Percentiles rank a stretch among this genome's conserved stretches.
These are phyloP conservation scores for Telenomus remus DNA, from an alignment of 1,140 invertebrate genomes.

Conservation along the genomic window DNA sequence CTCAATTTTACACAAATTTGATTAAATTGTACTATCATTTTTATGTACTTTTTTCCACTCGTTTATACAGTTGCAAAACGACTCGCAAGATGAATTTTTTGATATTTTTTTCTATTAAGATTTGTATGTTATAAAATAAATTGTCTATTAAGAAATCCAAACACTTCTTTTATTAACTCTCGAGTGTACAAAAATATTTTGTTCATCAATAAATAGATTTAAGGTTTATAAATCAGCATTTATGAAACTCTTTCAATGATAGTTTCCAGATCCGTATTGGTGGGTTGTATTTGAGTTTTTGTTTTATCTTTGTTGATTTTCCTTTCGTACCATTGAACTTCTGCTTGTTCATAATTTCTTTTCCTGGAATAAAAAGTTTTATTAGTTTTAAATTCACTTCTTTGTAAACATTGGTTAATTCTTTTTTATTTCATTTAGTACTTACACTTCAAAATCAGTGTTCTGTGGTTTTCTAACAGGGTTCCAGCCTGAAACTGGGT, in stretches of 20 bases:
- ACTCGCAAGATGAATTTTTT: slow-evolving; percentile 14
- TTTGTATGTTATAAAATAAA: too few relatives aligned
- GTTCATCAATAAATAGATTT: not conserved
- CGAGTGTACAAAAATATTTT: not conserved
- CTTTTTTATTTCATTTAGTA: slow-evolving; percentile 26
- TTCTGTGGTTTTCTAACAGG: slow-evolving; percentile 79
- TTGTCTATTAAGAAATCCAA: too few relatives aligned
- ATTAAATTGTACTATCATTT: too few relatives aligned
- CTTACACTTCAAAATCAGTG: slow-evolving; percentile 63
- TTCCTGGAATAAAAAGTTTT: slow-evolving; percentile 47
- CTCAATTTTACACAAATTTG: too few relatives aligned
- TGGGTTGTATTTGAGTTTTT: slow-evolving; percentile 13
- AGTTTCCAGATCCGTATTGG: slow-evolving; percentile 21
- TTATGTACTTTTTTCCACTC: too few relatives aligned
- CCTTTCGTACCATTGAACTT: slow-evolving; percentile 64
- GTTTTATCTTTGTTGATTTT: slow-evolving; percentile 52
- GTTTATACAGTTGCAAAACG: not conserved
- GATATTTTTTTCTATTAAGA: too few relatives aligned
- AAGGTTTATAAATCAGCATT: slow-evolving; percentile 1
- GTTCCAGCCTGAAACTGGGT: slow-evolving; percentile 82
- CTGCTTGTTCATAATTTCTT: slow-evolving; percentile 61
- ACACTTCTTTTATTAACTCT: too few relatives aligned
- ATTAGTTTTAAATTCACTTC: not conserved
- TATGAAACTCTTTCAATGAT: slow-evolving; percentile 25
- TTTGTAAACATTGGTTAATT: too few relatives aligned